Evolutionary conservation across 2,113 vertebrate species (phyloP).

Genomic region (Catagonus wagneri): DNA sequence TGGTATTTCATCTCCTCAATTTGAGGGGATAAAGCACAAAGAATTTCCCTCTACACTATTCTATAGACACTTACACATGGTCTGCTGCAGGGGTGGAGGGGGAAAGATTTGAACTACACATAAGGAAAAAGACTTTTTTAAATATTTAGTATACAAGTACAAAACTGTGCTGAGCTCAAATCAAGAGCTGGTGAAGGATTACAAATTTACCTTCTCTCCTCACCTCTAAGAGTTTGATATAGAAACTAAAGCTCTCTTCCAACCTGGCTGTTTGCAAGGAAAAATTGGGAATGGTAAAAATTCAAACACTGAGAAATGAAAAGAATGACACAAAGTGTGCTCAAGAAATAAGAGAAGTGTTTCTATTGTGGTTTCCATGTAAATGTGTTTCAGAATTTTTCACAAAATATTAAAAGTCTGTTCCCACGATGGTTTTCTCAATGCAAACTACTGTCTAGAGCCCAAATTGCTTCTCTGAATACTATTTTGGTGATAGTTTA

Average conservation of each 20-base stretch:
- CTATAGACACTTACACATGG: not conserved
- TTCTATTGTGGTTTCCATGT: not conserved
- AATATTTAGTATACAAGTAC: constrained; percentile 37
- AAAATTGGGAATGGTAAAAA: not conserved
- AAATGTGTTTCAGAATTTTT: constrained; percentile 34
- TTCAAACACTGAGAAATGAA: not conserved
- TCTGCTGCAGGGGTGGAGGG: not conserved
- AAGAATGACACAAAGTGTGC: not conserved
- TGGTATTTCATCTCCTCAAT: not conserved
- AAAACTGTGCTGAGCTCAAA: constrained; percentile 38
- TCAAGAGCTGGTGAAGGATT: not conserved
- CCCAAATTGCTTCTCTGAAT: not conserved
- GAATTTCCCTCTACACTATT: not conserved
- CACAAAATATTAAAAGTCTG: not conserved
- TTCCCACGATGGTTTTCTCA: not conserved
- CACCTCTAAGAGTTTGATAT: not conserved
- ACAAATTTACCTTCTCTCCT: not conserved
- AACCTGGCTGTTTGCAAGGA: constrained; percentile 4
- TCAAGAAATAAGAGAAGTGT: not conserved
- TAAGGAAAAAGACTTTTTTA: not conserved
- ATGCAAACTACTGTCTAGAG: not conserved
- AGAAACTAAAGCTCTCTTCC: constrained; percentile 23
- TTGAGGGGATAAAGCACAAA: not conserved
- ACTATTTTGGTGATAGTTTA: constrained; percentile 19
- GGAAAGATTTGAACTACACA: constrained; percentile 35